Percentiles rank a stretch among this genome's conserved stretches.
Evolutionary conservation across 2,888 invertebrate species (phyloP).

Genomic region (Dynastes hyllus): DNA sequence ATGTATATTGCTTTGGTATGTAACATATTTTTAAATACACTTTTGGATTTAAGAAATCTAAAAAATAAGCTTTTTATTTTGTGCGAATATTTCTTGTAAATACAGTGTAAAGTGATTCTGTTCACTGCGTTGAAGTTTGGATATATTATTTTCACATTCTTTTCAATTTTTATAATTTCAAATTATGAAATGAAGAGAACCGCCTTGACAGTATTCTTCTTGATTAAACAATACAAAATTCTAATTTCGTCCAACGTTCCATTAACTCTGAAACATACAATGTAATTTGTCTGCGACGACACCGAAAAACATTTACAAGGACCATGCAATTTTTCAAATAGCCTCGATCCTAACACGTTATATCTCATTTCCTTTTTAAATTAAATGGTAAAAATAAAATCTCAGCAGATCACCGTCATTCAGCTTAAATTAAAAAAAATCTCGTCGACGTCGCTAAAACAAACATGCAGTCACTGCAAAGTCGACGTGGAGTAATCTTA

Average conservation of each 20-base stretch:
- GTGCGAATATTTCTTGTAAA: too few relatives aligned
- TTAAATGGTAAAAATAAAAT: conserved; percentile 34
- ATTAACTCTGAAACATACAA: neutral
- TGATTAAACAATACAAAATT: too few relatives aligned
- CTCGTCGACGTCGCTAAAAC: neutral
- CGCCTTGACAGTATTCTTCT: too few relatives aligned
- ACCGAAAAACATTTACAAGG: neutral
- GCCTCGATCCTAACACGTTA: neutral
- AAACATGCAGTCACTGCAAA: conserved; percentile 10
- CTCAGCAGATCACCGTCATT: neutral
- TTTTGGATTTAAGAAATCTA: too few relatives aligned
- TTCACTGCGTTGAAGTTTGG: too few relatives aligned
- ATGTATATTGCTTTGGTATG: too few relatives aligned
- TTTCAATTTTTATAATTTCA: too few relatives aligned
- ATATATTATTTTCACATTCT: too few relatives aligned
- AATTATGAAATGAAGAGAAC: too few relatives aligned
- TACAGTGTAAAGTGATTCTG: too few relatives aligned
- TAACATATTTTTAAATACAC: too few relatives aligned
- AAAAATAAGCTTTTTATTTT: too few relatives aligned
- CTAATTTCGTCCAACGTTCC: neutral
- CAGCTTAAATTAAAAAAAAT: conserved; percentile 33
- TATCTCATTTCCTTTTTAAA: conserved; percentile 22
- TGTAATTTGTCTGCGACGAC: neutral
- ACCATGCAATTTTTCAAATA: neutral
- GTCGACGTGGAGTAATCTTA: conserved; percentile 35